phyloP scores from a whole-genome alignment of 2,888 invertebrate genomes.

The Cosmopolites sordidus region DNA sequence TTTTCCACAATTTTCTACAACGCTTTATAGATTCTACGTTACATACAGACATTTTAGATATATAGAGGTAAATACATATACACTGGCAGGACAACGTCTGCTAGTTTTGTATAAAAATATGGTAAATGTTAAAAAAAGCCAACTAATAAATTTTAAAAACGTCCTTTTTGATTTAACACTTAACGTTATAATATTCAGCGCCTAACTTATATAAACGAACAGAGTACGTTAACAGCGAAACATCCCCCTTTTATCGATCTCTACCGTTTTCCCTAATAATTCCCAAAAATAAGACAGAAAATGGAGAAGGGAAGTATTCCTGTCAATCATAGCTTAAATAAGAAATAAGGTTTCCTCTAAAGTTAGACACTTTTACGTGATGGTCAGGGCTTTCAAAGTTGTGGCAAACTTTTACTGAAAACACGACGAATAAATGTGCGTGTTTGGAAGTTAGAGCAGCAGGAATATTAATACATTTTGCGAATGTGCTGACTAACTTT shows the following conservation, averaged over 20 bases:
- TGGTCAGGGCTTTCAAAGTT: slow-evolving; percentile 15
- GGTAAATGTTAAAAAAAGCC: too few species aligned
- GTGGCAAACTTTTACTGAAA: slow-evolving; percentile 16
- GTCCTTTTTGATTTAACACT: too few species aligned
- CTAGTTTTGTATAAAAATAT: too few species aligned
- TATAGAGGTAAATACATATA: too few species aligned
- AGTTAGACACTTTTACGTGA: slow-evolving; percentile 22
- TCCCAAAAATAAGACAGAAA: slow-evolving; percentile 15
- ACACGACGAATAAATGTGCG: slow-evolving; percentile 19
- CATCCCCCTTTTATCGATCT: slow-evolving; percentile 2
- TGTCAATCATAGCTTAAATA: slow-evolving; percentile 20
- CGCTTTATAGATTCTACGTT: too few species aligned
- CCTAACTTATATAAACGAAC: too few species aligned
- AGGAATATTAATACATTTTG: slow-evolving; percentile 4
- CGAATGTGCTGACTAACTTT: neutral
- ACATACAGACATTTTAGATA: too few species aligned
- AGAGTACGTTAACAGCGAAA: too few species aligned
- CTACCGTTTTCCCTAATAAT: slow-evolving; percentile 5
- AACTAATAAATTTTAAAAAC: too few species aligned
- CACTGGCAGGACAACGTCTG: too few species aligned
- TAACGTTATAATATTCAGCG: too few species aligned
- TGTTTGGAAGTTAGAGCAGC: slow-evolving; percentile 3
- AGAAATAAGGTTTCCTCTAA: slow-evolving; percentile 20
- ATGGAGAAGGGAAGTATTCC: slow-evolving; percentile 11
- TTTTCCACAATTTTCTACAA: too few species aligned